Conservation (phyloP, 2,113 vertebrate genomes). For the Ictalurus punctatus region DNA sequence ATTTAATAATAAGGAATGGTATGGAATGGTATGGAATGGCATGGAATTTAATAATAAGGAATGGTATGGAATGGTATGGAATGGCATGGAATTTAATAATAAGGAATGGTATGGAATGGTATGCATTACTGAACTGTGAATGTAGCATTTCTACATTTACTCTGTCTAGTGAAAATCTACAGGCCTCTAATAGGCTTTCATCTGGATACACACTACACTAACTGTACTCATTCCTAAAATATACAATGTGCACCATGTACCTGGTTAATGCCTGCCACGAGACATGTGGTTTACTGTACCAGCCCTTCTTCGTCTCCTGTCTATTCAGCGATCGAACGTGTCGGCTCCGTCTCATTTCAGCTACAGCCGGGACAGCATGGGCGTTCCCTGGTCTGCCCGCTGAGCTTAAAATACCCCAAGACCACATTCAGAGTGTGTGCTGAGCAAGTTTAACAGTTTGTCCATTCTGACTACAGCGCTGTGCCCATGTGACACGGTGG, state of each 20-base stretch:
- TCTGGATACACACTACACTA: too few relatives aligned
- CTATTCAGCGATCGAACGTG: neutral
- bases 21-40: too few relatives aligned
- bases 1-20: too few relatives aligned
- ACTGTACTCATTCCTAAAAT: neutral
- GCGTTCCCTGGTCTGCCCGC: constrained; percentile 39
- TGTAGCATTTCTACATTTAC: neutral
- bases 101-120: too few relatives aligned
- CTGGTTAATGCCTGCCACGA: neutral
- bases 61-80: too few relatives aligned
- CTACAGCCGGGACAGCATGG: constrained; percentile 39
- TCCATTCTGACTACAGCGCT: constrained; percentile 30
- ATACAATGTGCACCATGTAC: neutral
- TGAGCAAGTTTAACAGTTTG: constrained; percentile 45
- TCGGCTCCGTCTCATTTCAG: constrained; percentile 32
- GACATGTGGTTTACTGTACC: neutral
- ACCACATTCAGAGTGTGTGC: constrained; percentile 39
- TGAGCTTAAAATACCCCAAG: constrained; percentile 50
- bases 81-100: too few relatives aligned
- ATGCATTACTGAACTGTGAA: neutral
- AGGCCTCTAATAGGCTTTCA: neutral
- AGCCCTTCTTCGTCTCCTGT: neutral
- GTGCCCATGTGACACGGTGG: constrained; percentile 28
- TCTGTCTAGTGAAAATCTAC: neutral
- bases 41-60: too few relatives aligned